Percentiles rank a stretch among this genome's conserved stretches.
These are phyloP conservation scores for Oligia fasciuncula DNA, from an alignment of 2,888 invertebrate genomes.

Conservation along the genomic window DNA sequence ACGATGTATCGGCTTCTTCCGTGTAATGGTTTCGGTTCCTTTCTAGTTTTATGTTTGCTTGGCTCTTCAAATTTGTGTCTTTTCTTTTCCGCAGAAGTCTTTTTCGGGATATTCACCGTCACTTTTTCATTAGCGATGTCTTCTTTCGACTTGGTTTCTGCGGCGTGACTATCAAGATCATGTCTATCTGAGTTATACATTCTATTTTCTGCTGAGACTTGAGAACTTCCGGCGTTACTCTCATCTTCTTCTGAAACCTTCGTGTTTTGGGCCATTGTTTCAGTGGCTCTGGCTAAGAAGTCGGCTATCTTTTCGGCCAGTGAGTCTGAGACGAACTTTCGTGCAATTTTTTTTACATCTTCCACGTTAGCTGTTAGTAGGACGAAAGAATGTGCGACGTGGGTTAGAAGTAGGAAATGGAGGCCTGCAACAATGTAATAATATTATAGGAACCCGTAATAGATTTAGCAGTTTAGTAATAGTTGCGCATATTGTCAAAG, in stretches of 20 bases:
- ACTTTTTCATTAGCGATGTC: neutral
- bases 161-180: neutral
- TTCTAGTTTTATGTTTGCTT: neutral
- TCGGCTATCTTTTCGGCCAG: constrained; percentile 73
- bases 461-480: neutral
- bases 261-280: neutral
- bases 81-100: neutral
- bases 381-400: constrained; percentile 69
- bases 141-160: constrained; percentile 1
- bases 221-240: neutral
- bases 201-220: constrained; percentile 44
- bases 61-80: fast-evolving
- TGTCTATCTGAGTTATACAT: neutral
- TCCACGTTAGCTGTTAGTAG: constrained; percentile 79
- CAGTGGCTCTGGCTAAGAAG: constrained; percentile 66
- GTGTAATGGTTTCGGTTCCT: neutral
- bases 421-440: constrained; percentile 70
- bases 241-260: constrained; percentile 65
- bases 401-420: constrained; percentile 65
- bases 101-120: neutral
- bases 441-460: neutral
- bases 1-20: constrained; percentile 21
- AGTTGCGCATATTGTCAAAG: too few species aligned
- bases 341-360: constrained; percentile 77
- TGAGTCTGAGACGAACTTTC: constrained; percentile 75